These are phyloP conservation scores for Neodon shergylaensis DNA, from an alignment of 2,113 vertebrate species.

Conservation along the genomic window DNA sequence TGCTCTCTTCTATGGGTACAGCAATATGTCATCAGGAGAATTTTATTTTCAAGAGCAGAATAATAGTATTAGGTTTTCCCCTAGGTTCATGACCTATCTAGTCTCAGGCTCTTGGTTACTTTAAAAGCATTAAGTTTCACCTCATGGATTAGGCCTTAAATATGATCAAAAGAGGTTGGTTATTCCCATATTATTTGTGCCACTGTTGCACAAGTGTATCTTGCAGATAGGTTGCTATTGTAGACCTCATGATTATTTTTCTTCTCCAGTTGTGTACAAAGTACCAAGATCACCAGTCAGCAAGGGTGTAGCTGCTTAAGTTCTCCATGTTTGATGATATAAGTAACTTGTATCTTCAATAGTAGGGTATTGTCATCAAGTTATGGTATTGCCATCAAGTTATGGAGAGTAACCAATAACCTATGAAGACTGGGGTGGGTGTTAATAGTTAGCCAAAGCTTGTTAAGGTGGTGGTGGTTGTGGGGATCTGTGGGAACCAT, in stretches of 20 bases:
- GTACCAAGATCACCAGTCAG: not conserved
- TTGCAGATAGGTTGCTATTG: not conserved
- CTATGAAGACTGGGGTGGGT: not conserved
- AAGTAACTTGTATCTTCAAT: too few relatives aligned
- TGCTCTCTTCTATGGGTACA: not conserved
- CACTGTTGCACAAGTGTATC: not conserved
- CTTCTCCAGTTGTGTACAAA: not conserved
- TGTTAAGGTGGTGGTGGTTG: not conserved
- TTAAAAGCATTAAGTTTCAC: not conserved
- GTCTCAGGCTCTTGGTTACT: not conserved
- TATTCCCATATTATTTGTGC: not conserved
- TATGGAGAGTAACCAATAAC: not conserved
- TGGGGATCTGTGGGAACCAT: not conserved
- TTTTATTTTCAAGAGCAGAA: not conserved
- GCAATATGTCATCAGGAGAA: not conserved
- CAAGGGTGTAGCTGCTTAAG: not conserved
- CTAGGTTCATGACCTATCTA: not conserved
- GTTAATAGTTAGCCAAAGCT: not conserved
- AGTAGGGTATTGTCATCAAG: too few relatives aligned
- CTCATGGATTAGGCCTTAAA: not conserved
- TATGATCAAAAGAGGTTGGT: not conserved
- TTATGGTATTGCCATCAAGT: too few relatives aligned
- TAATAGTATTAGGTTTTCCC: not conserved
- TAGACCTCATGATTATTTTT: not conserved
- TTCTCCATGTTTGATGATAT: not conserved